Conservation (phyloP, 2,888 invertebrate genomes). For the Heliconius hortense region DNA sequence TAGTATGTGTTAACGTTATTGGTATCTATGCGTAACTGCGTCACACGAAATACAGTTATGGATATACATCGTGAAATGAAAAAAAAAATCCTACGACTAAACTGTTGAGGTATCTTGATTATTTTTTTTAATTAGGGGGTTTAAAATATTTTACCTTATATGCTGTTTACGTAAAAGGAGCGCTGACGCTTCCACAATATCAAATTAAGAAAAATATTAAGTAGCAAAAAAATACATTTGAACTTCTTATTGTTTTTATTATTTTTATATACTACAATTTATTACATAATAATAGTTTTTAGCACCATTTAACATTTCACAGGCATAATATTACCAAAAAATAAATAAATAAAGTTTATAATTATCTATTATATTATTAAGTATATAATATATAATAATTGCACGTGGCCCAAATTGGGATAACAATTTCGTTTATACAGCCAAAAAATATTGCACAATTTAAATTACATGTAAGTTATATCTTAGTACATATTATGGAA, state of each 20-base stretch:
- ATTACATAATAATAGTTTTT: background rate
- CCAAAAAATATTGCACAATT: slow-evolving; percentile 36
- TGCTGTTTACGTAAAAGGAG: no score
- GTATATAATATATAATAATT: slow-evolving; percentile 7
- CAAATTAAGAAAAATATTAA: no score
- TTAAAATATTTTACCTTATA: no score
- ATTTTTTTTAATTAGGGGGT: no score
- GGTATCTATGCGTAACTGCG: no score
- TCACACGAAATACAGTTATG: no score
- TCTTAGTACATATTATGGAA: background rate
- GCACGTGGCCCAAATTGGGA: slow-evolving; percentile 21
- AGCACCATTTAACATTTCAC: background rate
- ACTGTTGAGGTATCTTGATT: no score
- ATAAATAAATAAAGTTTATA: background rate
- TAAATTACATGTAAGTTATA: slow-evolving; percentile 1
- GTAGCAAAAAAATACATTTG: background rate
- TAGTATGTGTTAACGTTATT: no score
- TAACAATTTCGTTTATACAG: slow-evolving; percentile 16
- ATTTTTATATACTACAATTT: background rate
- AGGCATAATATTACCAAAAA: background rate
- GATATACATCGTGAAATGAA: no score
- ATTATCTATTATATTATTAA: background rate
- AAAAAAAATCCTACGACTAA: no score
- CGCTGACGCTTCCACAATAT: no score
- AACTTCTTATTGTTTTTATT: background rate